These are phyloP conservation scores for Lichenostomus cassidix DNA, from an alignment of 2,113 vertebrate species.

Conservation along the genomic window DNA sequence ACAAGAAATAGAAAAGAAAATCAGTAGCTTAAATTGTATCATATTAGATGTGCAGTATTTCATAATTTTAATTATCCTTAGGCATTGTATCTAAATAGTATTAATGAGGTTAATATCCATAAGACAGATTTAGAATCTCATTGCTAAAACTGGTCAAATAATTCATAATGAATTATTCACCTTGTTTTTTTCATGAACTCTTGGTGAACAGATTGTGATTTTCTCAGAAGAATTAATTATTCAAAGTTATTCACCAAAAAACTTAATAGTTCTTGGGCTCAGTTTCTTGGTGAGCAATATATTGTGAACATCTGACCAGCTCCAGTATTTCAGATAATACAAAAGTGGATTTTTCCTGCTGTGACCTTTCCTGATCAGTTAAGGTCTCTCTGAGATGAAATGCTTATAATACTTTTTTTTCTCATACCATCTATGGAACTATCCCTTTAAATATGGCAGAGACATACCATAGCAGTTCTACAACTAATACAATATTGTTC, in stretches of 20 bases:
- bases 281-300: slow-evolving; percentile 51
- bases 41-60: background rate
- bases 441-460: background rate
- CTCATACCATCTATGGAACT: background rate
- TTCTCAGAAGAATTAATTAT: slow-evolving; percentile 68
- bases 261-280: slow-evolving; percentile 54
- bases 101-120: slow-evolving; percentile 51
- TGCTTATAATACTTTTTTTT: background rate
- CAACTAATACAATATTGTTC: background rate
- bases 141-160: slow-evolving; percentile 68
- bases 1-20: background rate
- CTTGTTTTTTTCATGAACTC: slow-evolving; percentile 65
- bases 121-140: slow-evolving; percentile 65
- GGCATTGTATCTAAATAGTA: slow-evolving; percentile 10
- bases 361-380: background rate
- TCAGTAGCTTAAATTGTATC: background rate
- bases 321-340: background rate
- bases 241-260: slow-evolving; percentile 69
- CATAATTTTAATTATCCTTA: slow-evolving; percentile 4
- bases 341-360: background rate
- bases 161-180: slow-evolving; percentile 71
- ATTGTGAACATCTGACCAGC: slow-evolving; percentile 53
- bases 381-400: background rate
- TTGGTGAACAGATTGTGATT: slow-evolving; percentile 68
- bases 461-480: background rate